Evolutionary conservation across 1,140 invertebrate species (phyloP).

Genomic region (Pseudomyrmex dendroicus): DNA sequence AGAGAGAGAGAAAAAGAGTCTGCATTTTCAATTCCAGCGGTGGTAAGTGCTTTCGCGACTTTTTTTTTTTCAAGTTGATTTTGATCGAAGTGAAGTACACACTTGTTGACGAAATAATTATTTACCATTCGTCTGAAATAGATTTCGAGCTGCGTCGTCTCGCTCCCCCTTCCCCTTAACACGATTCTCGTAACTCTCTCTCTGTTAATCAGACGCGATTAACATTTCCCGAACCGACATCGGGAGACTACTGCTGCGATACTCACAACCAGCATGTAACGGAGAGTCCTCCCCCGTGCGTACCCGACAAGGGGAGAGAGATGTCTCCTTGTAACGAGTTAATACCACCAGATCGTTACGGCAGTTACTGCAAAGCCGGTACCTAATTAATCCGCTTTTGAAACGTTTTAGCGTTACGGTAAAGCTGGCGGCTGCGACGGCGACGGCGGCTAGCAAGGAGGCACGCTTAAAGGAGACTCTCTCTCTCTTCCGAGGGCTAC

Average conservation of each 20-base stretch:
- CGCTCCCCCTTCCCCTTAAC: background rate
- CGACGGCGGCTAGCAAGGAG: conserved; percentile 18
- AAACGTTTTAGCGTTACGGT: conserved; percentile 72
- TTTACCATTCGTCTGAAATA: conserved; percentile 1
- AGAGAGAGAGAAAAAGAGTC: no score
- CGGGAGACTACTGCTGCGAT: background rate
- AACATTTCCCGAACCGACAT: conserved; percentile 38
- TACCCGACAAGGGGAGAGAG: conserved; percentile 18
- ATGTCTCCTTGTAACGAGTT: conserved; percentile 62
- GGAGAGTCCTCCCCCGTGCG: background rate
- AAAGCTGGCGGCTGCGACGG: conserved; percentile 33
- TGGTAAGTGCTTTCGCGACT: background rate
- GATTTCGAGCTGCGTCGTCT: background rate
- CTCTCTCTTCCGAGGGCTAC: conserved; percentile 50
- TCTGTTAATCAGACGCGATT: conserved; percentile 49
- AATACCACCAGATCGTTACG: conserved; percentile 62
- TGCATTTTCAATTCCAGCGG: conserved; percentile 16
- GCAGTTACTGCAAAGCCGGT: conserved; percentile 59
- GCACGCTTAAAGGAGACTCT: conserved; percentile 68
- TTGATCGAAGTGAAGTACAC: no score
- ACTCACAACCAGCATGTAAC: conserved; percentile 25
- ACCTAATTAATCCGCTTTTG: conserved; percentile 81
- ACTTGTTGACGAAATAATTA: conserved; percentile 42
- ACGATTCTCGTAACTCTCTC: background rate
- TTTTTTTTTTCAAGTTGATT: conserved; percentile 15